phyloP scores from a whole-genome alignment of 1,140 invertebrate species.

The Myzus persicae region DNA sequence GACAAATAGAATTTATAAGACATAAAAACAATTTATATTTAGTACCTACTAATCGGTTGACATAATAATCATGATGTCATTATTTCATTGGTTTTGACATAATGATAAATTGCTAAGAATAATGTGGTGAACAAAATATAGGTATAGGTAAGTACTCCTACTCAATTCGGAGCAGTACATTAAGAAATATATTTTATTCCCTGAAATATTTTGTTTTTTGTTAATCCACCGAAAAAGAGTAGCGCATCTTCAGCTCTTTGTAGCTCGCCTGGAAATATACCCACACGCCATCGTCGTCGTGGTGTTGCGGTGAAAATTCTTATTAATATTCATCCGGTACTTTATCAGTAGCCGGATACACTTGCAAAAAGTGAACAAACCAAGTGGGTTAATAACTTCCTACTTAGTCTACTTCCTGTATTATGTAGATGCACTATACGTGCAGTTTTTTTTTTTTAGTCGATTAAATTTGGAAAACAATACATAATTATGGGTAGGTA shows the following conservation, averaged over 20 bases:
- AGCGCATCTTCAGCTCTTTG: background rate
- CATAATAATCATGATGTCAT: slow-evolving; percentile 12
- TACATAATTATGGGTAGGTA: background rate
- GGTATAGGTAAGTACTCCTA: too few species aligned
- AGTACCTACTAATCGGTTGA: background rate
- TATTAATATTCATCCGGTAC: slow-evolving; percentile 41
- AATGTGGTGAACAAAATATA: background rate
- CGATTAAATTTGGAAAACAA: slow-evolving; percentile 32
- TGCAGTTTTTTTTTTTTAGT: slow-evolving; percentile 7
- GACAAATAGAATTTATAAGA: slow-evolving; percentile 3
- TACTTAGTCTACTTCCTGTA: slow-evolving; percentile 44
- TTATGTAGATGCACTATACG: background rate
- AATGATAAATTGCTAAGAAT: background rate
- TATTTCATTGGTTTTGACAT: slow-evolving; percentile 1
- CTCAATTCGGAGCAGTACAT: too few species aligned
- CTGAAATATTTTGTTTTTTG: background rate
- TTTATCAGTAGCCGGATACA: slow-evolving; percentile 37
- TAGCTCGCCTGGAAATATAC: background rate
- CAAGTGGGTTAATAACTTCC: slow-evolving; percentile 46
- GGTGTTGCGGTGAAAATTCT: background rate
- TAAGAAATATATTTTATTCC: too few species aligned
- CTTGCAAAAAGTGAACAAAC: background rate
- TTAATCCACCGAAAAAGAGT: background rate
- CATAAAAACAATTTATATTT: slow-evolving; percentile 21
- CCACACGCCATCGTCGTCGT: background rate